Base-by-base conservation (phyloP, 37 sponge, comb jelly and placozoan species). In the Axinella damicornis region DNA sequence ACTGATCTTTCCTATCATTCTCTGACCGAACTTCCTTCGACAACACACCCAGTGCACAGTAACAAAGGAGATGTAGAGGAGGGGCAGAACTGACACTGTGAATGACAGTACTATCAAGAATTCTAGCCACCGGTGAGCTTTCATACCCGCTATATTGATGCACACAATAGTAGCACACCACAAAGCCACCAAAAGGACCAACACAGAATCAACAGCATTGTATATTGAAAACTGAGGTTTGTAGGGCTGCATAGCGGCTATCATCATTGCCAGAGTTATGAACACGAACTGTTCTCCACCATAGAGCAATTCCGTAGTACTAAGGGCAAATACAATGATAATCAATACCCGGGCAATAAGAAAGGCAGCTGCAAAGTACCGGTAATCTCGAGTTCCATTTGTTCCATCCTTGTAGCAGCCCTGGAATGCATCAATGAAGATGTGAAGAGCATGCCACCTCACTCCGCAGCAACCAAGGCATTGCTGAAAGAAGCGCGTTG, bases 371-470 rank as follows among this genome's bases (percentile, higher is more conserved):
- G 92, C 79, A 83, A 87, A 87, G 57, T 65, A 92, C 22, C 84
- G 63, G 46, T 53, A 79, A 46, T 87, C 77, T 25, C 60, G n/a
- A 14, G 41, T 31, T 22, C 82, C 72, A 46, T 86, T 53, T 20
- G 64, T 79, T 22, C 87, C 80, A 79, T 92, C 84, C 28, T 82
- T 64, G 54, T 83, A 92, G 40, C 87, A 87, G 15, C 88, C 84
- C 32, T 83, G 75, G 73, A 87, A 87, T 4, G 58, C 60, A 32
- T 83, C 79, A 9, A 92, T 27, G 39, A 92, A 79, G 13, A 62
- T 63, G 22, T 74, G 41, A 57, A 77, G 64, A 62, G 21, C 20
- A 20, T 28, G 27, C 17, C 57, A 30, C 13, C 27, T 55, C 19
- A 77, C 30, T 21, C 18, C 40, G 61, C 24, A 61, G 15, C 39